These are phyloP conservation scores for Lutraria rhynchaena DNA, from an alignment of 1,140 invertebrate species.

Conservation along the genomic window DNA sequence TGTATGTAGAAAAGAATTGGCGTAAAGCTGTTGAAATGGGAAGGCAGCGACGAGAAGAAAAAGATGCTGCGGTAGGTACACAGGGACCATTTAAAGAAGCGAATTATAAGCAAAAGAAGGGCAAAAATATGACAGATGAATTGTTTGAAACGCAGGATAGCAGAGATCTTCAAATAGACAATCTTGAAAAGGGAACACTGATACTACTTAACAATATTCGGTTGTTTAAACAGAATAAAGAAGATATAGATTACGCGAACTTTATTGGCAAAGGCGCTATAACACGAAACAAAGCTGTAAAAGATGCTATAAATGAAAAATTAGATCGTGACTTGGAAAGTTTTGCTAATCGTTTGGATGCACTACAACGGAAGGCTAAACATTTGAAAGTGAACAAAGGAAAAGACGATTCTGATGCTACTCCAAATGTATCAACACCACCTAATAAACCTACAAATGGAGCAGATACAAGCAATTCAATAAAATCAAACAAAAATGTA, in stretches of 20 bases:
- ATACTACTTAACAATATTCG: constrained; percentile 38
- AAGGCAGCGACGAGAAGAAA: constrained; percentile 31
- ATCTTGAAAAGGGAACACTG: constrained; percentile 51
- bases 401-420: too few species aligned
- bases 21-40: background rate
- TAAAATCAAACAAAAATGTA: too few species aligned
- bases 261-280: constrained; percentile 46
- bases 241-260: constrained; percentile 33
- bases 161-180: constrained; percentile 35
- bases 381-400: too few species aligned
- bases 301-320: constrained; percentile 42
- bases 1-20: constrained; percentile 48
- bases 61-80: constrained; percentile 4
- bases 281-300: constrained; percentile 22
- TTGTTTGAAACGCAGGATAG: constrained; percentile 28
- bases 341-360: constrained; percentile 35
- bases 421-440: too few species aligned
- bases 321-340: constrained; percentile 30
- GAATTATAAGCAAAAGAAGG: constrained; percentile 12
- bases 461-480: too few species aligned
- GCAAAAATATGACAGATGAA: constrained; percentile 8
- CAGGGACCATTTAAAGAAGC: constrained; percentile 41
- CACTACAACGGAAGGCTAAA: constrained; percentile 13
- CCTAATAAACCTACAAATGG: too few species aligned
- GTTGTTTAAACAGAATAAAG: constrained; percentile 40